phyloP scores from a whole-genome alignment of 2,113 vertebrate species.

The Oncorhynchus gorbuscha region DNA sequence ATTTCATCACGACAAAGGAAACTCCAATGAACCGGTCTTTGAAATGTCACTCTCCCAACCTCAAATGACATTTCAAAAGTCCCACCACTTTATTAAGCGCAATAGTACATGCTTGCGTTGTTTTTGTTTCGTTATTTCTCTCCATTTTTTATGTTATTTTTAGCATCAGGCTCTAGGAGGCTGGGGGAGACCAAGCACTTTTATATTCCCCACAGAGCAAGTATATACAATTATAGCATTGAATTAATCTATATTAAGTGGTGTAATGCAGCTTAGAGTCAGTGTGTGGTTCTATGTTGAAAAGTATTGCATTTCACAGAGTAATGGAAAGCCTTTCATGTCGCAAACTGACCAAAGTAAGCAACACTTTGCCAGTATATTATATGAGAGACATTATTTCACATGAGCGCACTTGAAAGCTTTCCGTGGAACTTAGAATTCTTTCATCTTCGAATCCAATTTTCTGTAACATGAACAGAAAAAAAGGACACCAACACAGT shows the following conservation, averaged over 20 bases:
- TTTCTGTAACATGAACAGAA: constrained; percentile 20
- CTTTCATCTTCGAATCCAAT: constrained; percentile 35
- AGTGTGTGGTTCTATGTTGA: constrained; percentile 19
- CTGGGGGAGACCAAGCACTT: constrained; percentile 14
- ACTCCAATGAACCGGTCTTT: constrained; percentile 21
- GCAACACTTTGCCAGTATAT: constrained; percentile 9
- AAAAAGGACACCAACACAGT: constrained; percentile 12
- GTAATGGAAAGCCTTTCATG: constrained; percentile 43
- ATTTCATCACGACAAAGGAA: constrained; percentile 26
- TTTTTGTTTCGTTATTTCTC: too few relatives aligned
- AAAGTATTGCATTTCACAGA: constrained; percentile 26
- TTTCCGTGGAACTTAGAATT: constrained; percentile 30
- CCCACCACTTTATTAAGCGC: not conserved
- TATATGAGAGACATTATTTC: constrained; percentile 16
- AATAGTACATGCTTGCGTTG: too few relatives aligned
- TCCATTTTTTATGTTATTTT: constrained; percentile 12
- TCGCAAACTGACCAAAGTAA: constrained; percentile 24
- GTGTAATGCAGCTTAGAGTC: constrained; percentile 20
- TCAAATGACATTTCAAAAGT: constrained; percentile 11
- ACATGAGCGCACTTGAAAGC: constrained; percentile 8
- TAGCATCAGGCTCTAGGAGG: constrained; percentile 14
- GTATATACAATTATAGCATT: constrained; percentile 29
- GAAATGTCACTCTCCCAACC: not conserved
- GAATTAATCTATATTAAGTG: constrained; percentile 24
- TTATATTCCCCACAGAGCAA: not conserved